phyloP scores from a whole-genome alignment of 2,113 vertebrate genomes.

The Peucedramus taeniatus region DNA sequence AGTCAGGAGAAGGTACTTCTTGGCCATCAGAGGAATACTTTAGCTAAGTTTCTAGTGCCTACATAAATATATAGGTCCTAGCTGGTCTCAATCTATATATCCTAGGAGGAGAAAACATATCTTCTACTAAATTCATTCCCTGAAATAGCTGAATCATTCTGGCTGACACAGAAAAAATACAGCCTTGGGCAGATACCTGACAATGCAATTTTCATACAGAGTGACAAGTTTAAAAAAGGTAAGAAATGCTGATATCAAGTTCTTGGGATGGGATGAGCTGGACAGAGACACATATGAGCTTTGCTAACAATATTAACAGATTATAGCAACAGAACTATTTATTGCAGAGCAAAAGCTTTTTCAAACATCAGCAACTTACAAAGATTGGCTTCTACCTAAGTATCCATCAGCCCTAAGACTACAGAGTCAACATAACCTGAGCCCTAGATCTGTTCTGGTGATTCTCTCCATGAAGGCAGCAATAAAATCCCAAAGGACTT shows the following conservation, averaged over 20 bases:
- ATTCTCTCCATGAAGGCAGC: background rate
- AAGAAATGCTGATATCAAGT: background rate
- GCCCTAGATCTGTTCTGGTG: background rate
- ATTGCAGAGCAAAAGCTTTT: background rate
- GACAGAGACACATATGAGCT: background rate
- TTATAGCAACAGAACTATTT: background rate
- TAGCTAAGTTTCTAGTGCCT: background rate
- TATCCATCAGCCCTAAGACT: background rate
- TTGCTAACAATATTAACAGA: background rate
- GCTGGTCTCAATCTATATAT: background rate
- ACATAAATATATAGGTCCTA: background rate
- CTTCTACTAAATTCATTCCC: background rate
- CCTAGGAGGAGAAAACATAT: background rate
- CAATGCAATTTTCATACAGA: background rate
- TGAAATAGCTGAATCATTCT: conserved; percentile 6
- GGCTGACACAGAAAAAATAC: background rate
- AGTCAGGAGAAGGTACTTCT: background rate
- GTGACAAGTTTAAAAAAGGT: background rate
- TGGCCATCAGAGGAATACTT: background rate
- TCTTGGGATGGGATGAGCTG: background rate
- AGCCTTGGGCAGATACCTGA: background rate
- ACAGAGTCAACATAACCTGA: background rate
- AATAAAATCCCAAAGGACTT: background rate
- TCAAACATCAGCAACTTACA: background rate
- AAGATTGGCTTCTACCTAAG: background rate